These are phyloP conservation scores for Tipula lateralis DNA, from an alignment of 2,888 invertebrate species.

Conservation along the genomic window DNA sequence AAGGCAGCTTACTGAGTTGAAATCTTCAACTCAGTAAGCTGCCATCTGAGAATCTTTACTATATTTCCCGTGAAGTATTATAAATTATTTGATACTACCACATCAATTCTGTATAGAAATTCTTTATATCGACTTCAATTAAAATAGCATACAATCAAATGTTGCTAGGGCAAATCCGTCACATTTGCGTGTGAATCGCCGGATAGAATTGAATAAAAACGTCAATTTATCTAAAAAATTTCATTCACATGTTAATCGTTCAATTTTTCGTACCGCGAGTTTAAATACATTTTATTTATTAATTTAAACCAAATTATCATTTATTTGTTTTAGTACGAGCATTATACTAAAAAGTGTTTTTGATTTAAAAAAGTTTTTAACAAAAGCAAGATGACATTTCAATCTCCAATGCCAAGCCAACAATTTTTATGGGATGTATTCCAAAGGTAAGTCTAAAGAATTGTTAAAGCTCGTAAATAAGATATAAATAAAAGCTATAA, in stretches of 20 bases:
- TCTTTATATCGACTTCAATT: too few species aligned
- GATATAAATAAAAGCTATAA: not conserved
- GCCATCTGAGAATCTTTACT: too few species aligned
- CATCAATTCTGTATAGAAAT: too few species aligned
- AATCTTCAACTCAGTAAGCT: too few species aligned
- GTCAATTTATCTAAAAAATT: not conserved
- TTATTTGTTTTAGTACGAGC: not conserved
- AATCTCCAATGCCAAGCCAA: constrained; percentile 66
- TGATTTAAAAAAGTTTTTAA: not conserved
- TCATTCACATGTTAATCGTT: constrained; percentile 15
- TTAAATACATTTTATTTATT: not conserved
- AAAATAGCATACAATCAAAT: too few species aligned
- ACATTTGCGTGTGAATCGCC: not conserved
- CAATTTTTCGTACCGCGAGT: not conserved
- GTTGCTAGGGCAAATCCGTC: not conserved
- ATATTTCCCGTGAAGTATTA: too few species aligned
- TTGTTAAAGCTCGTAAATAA: not conserved
- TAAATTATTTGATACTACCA: too few species aligned
- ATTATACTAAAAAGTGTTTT: not conserved
- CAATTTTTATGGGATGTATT: constrained; percentile 78
- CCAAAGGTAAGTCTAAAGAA: constrained; percentile 56
- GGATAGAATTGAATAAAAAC: not conserved
- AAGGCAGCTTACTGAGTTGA: too few species aligned
- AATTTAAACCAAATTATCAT: not conserved
- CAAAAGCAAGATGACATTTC: constrained; percentile 47